Evolutionary conservation across 2,888 invertebrate genomes (phyloP).

Genomic region (Synanthedon myopaeformis): DNA sequence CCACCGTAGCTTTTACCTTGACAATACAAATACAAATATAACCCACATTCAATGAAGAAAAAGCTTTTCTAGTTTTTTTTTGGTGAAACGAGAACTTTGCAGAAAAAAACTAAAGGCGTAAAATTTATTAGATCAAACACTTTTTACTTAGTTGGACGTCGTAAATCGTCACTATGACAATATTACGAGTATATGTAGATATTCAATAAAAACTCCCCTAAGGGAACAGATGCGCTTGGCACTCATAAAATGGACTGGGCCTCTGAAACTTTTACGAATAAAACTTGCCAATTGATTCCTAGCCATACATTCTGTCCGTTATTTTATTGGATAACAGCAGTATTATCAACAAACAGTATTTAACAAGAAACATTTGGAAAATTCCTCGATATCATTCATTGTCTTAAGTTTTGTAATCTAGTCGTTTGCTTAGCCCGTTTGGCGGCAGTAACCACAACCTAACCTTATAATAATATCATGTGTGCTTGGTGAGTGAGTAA

Average conservation of each 20-base stretch:
- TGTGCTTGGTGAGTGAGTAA: no score
- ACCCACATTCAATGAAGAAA: background rate
- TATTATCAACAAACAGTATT: background rate
- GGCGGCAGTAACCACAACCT: no score
- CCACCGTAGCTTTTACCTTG: no score
- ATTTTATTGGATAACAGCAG: slow-evolving; percentile 4
- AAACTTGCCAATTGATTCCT: slow-evolving; percentile 8
- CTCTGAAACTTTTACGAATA: slow-evolving; percentile 26
- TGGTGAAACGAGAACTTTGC: background rate
- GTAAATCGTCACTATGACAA: slow-evolving; percentile 19
- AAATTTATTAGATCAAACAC: background rate
- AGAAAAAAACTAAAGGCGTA: no score
- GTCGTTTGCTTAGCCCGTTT: no score
- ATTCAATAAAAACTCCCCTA: slow-evolving; percentile 30
- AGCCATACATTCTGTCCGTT: slow-evolving; percentile 21
- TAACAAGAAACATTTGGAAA: no score
- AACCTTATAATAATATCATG: no score
- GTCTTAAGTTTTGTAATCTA: no score
- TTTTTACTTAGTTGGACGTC: slow-evolving; percentile 2
- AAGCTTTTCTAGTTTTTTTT: background rate
- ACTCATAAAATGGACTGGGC: slow-evolving; percentile 24
- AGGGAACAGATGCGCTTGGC: slow-evolving; percentile 28
- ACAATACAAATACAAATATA: no score
- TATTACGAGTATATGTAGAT: slow-evolving; percentile 12
- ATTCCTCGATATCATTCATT: no score